Percentiles rank a stretch among this genome's conserved stretches.
These are phyloP conservation scores for Pachycephala philippinensis DNA, from an alignment of 2,113 vertebrate species.

Conservation along the genomic window DNA sequence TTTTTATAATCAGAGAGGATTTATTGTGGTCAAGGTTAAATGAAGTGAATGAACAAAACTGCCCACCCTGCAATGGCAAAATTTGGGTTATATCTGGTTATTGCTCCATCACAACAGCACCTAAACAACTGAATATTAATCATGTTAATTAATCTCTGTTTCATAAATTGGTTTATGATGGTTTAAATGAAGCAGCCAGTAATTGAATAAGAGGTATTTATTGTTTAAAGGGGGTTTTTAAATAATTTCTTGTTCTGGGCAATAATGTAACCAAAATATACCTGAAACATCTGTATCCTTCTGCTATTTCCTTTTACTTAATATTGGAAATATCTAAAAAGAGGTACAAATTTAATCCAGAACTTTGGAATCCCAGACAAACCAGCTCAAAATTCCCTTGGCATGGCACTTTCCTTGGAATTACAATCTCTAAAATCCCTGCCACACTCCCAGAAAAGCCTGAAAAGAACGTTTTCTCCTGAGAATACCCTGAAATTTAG, in stretches of 20 bases:
- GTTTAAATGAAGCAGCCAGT: not conserved
- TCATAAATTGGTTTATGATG: not conserved
- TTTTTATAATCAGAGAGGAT: not conserved
- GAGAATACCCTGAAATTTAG: not conserved
- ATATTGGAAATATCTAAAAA: not conserved
- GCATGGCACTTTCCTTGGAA: not conserved
- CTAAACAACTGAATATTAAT: not conserved
- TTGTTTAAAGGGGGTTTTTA: not conserved
- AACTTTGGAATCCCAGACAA: not conserved
- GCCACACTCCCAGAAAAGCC: not conserved
- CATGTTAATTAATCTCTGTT: not conserved
- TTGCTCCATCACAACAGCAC: not conserved
- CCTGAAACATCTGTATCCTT: not conserved
- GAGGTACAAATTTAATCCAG: not conserved
- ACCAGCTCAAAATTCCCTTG: not conserved
- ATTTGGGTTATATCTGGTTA: not conserved
- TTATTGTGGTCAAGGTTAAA: not conserved
- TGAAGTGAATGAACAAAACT: not conserved
- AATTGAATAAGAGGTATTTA: not conserved
- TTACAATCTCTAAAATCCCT: not conserved
- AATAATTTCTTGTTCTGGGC: not conserved
- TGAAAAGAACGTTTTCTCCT: accelerated
- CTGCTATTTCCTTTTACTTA: not conserved
- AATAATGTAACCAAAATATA: not conserved
- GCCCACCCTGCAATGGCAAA: not conserved